Percentiles rank a stretch among this genome's conserved stretches.
Conservation (phyloP, 2,888 invertebrate species). For the Lasioglossum vierecki region DNA sequence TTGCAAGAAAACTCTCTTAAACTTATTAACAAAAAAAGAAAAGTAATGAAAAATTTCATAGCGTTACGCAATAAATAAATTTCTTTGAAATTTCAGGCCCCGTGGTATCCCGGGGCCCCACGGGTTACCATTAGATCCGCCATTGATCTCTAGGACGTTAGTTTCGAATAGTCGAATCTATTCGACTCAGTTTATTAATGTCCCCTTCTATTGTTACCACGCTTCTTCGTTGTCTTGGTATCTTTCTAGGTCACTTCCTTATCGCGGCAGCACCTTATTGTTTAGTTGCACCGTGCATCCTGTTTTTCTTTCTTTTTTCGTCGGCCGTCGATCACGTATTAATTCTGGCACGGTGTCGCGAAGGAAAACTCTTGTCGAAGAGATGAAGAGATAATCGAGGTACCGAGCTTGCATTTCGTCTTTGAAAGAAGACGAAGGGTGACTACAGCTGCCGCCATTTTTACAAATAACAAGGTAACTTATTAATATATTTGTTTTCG, state of each 20-base stretch:
- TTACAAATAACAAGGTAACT: neutral
- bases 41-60: too few species aligned
- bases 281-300: neutral
- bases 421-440: neutral
- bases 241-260: conserved; percentile 4
- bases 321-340: neutral
- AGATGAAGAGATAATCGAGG: neutral
- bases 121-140: too few species aligned
- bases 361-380: neutral
- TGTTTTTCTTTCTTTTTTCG: neutral
- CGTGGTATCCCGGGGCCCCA: too few species aligned
- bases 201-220: neutral
- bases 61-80: too few species aligned
- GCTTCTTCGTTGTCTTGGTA: neutral
- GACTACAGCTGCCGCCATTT: neutral
- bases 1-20: too few species aligned
- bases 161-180: neutral
- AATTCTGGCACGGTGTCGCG: neutral
- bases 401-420: neutral
- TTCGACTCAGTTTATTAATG: neutral
- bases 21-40: too few species aligned
- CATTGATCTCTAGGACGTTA: too few species aligned
- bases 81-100: too few species aligned
- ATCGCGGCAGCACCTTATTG: neutral
- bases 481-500: neutral